These are phyloP conservation scores for Characodon lateralis DNA, from an alignment of 2,797 vertebrate species.

Conservation along the genomic window DNA sequence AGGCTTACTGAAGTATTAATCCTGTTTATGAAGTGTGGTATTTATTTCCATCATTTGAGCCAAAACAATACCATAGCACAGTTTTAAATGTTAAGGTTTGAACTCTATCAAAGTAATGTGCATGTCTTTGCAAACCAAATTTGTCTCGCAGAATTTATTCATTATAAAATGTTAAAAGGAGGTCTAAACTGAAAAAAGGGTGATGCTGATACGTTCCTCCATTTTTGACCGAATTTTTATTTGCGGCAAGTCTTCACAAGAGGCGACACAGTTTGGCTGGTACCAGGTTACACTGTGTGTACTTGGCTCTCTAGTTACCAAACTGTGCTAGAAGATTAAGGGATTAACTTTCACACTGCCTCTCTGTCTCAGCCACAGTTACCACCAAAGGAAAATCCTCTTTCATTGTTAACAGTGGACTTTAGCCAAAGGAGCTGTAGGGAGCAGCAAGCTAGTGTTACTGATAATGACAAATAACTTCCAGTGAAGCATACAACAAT, in stretches of 20 bases:
- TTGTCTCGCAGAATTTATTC: neutral
- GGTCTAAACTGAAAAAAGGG: neutral
- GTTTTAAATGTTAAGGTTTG: no score
- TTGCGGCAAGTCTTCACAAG: constrained; percentile 1
- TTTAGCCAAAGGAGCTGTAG: constrained; percentile 28
- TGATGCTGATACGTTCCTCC: neutral
- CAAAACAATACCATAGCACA: neutral
- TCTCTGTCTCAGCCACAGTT: constrained; percentile 50
- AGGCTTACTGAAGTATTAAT: no score
- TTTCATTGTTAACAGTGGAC: constrained; percentile 54
- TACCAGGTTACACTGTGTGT: constrained; percentile 14
- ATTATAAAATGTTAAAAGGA: neutral
- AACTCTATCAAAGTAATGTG: no score
- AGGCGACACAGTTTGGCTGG: constrained; percentile 17
- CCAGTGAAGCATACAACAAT: constrained; percentile 11
- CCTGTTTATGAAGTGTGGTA: neutral
- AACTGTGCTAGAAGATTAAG: constrained; percentile 60
- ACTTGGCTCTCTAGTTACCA: constrained; percentile 39
- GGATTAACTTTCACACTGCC: constrained; percentile 54
- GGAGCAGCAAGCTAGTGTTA: constrained; percentile 12
- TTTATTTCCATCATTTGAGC: neutral
- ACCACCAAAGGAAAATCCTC: constrained; percentile 40
- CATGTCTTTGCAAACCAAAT: neutral
- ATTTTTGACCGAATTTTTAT: neutral
- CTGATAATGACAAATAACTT: constrained; percentile 19